A percentile compares a stretch with the other conserved stretches of the same genome.
These are phyloP conservation scores for Gortyna flavago DNA, from an alignment of 2,888 invertebrate genomes.

Conservation along the genomic window DNA sequence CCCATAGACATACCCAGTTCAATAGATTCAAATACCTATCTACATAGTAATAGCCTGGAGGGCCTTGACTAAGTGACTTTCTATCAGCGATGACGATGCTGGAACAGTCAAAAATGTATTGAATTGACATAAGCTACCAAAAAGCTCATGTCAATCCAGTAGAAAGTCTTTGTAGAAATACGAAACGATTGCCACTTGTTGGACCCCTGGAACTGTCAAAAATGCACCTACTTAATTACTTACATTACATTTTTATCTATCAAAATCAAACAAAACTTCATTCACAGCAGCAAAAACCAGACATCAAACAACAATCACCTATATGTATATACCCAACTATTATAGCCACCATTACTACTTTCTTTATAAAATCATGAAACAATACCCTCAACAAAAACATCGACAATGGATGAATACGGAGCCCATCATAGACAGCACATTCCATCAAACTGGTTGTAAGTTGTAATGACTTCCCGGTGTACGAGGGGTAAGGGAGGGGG, in stretches of 20 bases:
- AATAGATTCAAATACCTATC: background rate
- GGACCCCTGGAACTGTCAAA: background rate
- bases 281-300: background rate
- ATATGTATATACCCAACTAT: background rate
- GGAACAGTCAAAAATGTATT: background rate
- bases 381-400: conserved; percentile 57
- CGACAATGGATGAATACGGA: conserved; percentile 48
- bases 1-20: background rate
- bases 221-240: background rate
- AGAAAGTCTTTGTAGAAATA: background rate
- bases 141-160: background rate
- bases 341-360: conserved; percentile 21
- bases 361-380: conserved; percentile 48
- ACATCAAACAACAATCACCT: conserved; percentile 13
- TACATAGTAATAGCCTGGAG: background rate
- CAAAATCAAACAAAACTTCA: conserved; percentile 11
- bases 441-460: conserved; percentile 67
- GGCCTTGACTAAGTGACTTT: background rate
- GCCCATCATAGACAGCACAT: conserved; percentile 56
- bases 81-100: background rate
- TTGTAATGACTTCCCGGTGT: conserved; percentile 68
- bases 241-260: background rate
- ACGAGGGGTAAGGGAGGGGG: conserved; percentile 18
- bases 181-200: background rate
- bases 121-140: background rate